A percentile compares a stretch with the other conserved stretches of the same genome.
Evolutionary conservation across 2,797 vertebrate genomes (phyloP).

Genomic region (Phataginus tricuspis): DNA sequence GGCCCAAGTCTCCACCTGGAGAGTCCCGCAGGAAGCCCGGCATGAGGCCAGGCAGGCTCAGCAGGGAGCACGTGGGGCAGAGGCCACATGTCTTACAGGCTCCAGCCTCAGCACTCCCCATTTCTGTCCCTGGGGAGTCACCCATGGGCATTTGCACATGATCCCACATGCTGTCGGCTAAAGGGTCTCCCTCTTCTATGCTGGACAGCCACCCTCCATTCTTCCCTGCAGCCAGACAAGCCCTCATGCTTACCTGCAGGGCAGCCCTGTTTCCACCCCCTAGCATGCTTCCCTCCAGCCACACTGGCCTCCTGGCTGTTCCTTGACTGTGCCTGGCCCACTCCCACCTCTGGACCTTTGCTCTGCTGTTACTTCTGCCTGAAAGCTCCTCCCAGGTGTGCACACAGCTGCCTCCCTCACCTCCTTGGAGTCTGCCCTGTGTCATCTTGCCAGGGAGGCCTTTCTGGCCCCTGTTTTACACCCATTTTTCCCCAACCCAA

Average conservation of each 20-base stretch:
- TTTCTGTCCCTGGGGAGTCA: not conserved
- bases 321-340: not conserved
- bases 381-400: not conserved
- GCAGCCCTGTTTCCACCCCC: not conserved
- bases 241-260: not conserved
- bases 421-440: accelerated
- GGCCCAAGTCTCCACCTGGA: not conserved
- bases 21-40: not conserved
- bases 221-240: not conserved
- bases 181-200: too few relatives aligned
- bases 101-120: not conserved
- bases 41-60: not conserved
- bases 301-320: not conserved
- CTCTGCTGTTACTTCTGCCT: not conserved
- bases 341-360: not conserved
- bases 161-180: not conserved
- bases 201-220: not conserved
- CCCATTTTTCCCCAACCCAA: not conserved
- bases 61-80: not conserved
- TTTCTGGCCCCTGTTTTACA: not conserved
- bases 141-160: accelerated
- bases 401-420: not conserved
- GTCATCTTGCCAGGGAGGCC: not conserved
- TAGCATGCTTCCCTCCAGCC: not conserved
- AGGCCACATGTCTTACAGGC: not conserved